Percentiles rank a stretch among this genome's conserved stretches.
phyloP scores from a whole-genome alignment of 2,113 vertebrate genomes.

The Andinoacara biseriatus region DNA sequence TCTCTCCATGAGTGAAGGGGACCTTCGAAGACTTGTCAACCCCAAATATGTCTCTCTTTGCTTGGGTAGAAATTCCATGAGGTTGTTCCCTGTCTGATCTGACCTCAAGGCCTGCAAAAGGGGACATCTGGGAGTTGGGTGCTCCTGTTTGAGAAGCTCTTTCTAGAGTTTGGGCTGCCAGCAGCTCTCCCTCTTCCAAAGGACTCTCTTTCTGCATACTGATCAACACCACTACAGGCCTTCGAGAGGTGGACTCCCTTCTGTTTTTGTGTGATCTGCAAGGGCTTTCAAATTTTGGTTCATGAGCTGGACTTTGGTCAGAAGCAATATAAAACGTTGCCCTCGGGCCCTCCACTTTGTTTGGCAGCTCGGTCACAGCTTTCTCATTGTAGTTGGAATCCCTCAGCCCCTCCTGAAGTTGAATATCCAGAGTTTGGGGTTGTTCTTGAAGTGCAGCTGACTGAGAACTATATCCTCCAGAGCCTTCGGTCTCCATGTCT shows the following conservation, averaged over 20 bases:
- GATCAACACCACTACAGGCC: constrained; percentile 81
- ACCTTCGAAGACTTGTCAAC: not conserved
- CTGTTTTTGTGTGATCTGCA: constrained; percentile 54
- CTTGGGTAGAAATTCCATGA: not conserved
- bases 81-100: constrained; percentile 2
- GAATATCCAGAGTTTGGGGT: not conserved
- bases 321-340: constrained; percentile 91
- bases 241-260: constrained; percentile 61
- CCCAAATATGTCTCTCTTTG: not conserved
- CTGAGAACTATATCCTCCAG: constrained; percentile 83
- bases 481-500: constrained; percentile 83
- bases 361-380: constrained; percentile 16
- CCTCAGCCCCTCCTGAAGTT: constrained; percentile 5
- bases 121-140: not conserved
- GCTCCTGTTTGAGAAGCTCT: constrained; percentile 44
- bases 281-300: constrained; percentile 54
- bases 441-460: constrained; percentile 8
- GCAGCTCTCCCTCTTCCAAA: constrained; percentile 65
- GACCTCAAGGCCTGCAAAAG: constrained; percentile 31
- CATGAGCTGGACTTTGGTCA: constrained; percentile 75
- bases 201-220: constrained; percentile 81
- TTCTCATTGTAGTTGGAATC: constrained; percentile 64
- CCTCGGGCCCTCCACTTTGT: constrained; percentile 69
- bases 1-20: not conserved
- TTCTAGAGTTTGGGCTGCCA: constrained; percentile 55